phyloP scores from a whole-genome alignment of 2,888 invertebrate species.

The Pantelozetes paolii region DNA sequence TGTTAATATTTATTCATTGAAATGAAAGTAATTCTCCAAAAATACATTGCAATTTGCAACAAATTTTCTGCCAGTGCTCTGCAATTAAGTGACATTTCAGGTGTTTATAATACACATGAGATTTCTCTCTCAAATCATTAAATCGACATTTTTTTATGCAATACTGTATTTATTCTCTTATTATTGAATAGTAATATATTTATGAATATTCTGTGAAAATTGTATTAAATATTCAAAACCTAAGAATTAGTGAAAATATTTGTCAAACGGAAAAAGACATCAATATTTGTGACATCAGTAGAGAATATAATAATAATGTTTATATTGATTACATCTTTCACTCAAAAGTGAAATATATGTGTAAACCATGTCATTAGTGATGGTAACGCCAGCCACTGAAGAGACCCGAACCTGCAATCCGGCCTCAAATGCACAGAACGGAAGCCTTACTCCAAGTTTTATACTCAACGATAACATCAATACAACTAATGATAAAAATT shows the following conservation, averaged over 20 bases:
- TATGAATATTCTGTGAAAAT: too few species aligned
- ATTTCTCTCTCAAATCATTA: too few species aligned
- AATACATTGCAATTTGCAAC: not conserved
- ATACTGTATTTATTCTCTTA: too few species aligned
- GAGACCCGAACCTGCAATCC: slow-evolving; percentile 41
- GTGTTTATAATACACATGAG: too few species aligned
- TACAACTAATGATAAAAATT: slow-evolving; percentile 37
- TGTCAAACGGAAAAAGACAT: too few species aligned
- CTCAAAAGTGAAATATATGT: not conserved
- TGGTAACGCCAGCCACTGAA: slow-evolving; percentile 48
- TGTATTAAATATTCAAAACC: too few species aligned
- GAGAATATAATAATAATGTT: not conserved
- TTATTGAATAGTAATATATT: too few species aligned
- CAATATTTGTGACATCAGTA: too few species aligned
- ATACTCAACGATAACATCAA: slow-evolving; percentile 43
- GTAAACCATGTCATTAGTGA: slow-evolving; percentile 47
- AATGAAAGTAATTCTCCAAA: too few species aligned
- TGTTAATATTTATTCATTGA: too few species aligned
- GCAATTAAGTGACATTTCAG: slow-evolving; percentile 31
- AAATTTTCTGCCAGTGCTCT: not conserved
- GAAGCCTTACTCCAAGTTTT: slow-evolving; percentile 42
- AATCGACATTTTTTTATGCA: too few species aligned
- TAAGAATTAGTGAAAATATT: too few species aligned
- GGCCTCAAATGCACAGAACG: slow-evolving; percentile 29
- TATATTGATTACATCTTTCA: not conserved